phyloP scores from a whole-genome alignment of 1,140 invertebrate species.

The Listronotus bonariensis region DNA sequence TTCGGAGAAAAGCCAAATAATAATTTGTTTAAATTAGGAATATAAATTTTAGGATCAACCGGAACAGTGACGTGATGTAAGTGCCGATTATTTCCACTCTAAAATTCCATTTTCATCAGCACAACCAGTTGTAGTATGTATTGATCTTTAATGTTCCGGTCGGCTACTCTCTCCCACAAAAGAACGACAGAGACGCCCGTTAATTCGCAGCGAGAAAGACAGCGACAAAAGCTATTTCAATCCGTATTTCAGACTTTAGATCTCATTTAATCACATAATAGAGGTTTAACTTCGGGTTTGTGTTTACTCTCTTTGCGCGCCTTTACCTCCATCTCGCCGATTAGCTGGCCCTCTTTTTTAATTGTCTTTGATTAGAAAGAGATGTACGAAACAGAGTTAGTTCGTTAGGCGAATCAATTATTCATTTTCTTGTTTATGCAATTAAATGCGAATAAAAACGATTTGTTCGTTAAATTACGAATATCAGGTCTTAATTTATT shows the following conservation, averaged over 20 bases:
- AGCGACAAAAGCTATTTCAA: conserved; percentile 1
- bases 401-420: too few species aligned
- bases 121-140: conserved; percentile 27
- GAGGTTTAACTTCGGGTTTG: conserved; percentile 30
- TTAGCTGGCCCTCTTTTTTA: too few species aligned
- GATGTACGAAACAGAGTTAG: too few species aligned
- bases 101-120: neutral
- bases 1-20: too few species aligned
- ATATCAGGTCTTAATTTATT: too few species aligned
- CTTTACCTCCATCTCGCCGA: conserved; percentile 3
- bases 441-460: too few species aligned
- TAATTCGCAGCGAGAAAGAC: neutral
- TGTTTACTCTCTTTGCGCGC: conserved; percentile 28
- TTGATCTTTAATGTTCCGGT: conserved; percentile 35
- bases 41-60: neutral
- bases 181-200: conserved; percentile 9
- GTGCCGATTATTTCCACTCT: neutral
- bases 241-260: conserved; percentile 17
- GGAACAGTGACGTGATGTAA: neutral
- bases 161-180: conserved; percentile 18
- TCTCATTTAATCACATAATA: conserved; percentile 33
- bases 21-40: too few species aligned
- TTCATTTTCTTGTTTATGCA: too few species aligned
- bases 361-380: too few species aligned
- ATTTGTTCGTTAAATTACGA: too few species aligned